Percentiles rank a stretch among this genome's conserved stretches.
These are phyloP conservation scores for Drosophila sproati DNA, from an alignment of 1,140 invertebrate genomes.

Conservation along the genomic window DNA sequence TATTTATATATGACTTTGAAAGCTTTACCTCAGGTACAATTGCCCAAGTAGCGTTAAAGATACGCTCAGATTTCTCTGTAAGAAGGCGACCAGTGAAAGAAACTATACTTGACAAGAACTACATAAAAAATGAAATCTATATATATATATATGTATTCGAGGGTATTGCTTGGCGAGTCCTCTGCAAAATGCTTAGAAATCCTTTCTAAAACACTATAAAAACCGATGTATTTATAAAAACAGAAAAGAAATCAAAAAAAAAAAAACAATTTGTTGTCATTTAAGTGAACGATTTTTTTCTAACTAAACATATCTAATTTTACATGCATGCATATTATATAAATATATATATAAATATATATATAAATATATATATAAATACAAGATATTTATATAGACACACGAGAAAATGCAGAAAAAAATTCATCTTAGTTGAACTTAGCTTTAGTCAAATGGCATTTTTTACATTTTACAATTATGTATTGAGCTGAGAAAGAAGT, in stretches of 20 bases:
- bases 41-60: background rate
- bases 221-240: slow-evolving; percentile 22
- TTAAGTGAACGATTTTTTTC: slow-evolving; percentile 34
- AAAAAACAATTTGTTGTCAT: slow-evolving; percentile 12
- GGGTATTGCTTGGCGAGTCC: background rate
- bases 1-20: background rate
- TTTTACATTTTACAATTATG: background rate
- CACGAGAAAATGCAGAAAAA: background rate
- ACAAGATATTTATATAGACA: slow-evolving; percentile 5
- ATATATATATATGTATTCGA: too few species aligned
- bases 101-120: background rate
- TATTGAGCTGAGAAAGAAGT: background rate
- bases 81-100: background rate
- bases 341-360: slow-evolving; percentile 31
- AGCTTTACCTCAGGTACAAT: slow-evolving; percentile 15
- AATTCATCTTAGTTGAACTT: slow-evolving; percentile 51
- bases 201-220: slow-evolving; percentile 5
- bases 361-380: slow-evolving; percentile 33
- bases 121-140: background rate
- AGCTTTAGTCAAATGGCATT: slow-evolving; percentile 44
- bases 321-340: slow-evolving; percentile 31
- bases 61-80: background rate
- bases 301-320: slow-evolving; percentile 28
- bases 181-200: slow-evolving; percentile 10
- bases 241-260: background rate